Evolutionary conservation across 2,113 vertebrate species (phyloP).

Genomic region (Oncorhynchus kisutch): DNA sequence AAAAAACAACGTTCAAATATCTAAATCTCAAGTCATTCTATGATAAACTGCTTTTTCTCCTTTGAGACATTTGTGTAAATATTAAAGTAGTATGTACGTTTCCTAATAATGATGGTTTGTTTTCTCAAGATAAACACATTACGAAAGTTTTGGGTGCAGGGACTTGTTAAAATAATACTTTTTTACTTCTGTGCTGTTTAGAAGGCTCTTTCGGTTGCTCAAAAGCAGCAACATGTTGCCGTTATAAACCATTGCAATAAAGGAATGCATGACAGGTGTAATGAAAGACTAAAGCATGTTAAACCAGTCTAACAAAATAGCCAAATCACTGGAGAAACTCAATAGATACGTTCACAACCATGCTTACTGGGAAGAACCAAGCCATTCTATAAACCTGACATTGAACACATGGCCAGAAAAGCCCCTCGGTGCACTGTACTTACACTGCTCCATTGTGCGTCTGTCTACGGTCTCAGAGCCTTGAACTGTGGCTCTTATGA

Average conservation of each 20-base stretch:
- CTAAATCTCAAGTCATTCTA: too few relatives aligned
- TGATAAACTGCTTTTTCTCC: too few relatives aligned
- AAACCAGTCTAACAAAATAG: slow-evolving; percentile 2
- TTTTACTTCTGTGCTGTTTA: neutral
- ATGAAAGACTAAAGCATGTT: neutral
- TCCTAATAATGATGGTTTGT: neutral
- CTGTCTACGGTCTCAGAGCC: slow-evolving; percentile 1
- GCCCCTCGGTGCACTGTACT: slow-evolving; percentile 18
- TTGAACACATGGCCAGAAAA: slow-evolving; percentile 29
- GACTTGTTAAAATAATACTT: neutral
- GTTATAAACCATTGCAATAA: neutral
- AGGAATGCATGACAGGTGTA: neutral
- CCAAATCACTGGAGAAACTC: neutral
- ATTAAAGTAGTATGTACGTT: too few relatives aligned
- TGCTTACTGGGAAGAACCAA: slow-evolving; percentile 4
- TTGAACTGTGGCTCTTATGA: neutral
- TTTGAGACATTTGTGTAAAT: too few relatives aligned
- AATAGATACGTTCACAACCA: slow-evolving; percentile 19
- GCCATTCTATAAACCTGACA: slow-evolving; percentile 18
- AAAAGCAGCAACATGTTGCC: neutral
- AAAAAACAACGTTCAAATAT: too few relatives aligned
- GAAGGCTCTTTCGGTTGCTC: too few relatives aligned
- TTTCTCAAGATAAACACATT: neutral
- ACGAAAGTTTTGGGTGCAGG: neutral
- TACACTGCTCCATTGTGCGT: slow-evolving; percentile 33